Conservation (phyloP, 2,888 invertebrate species). For the Plebejus melissa region DNA sequence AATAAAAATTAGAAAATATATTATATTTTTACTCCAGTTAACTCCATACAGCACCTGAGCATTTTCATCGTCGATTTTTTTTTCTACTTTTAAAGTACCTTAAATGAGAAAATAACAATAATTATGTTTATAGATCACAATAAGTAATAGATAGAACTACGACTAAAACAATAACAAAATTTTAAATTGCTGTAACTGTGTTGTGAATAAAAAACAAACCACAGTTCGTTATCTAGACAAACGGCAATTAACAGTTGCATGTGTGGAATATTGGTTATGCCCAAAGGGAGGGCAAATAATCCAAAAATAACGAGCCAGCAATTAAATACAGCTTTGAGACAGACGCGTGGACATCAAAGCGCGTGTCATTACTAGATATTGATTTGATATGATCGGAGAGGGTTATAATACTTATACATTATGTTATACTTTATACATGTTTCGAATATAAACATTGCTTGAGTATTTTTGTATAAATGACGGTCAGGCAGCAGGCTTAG, state of each 20-base stretch:
- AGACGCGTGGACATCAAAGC: conserved; percentile 66
- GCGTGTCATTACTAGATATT: conserved; percentile 48
- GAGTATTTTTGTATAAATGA: neutral
- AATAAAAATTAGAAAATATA: neutral
- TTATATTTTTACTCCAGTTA: too few relatives aligned
- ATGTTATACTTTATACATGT: too few relatives aligned
- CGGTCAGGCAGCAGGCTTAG: too few relatives aligned
- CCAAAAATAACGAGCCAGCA: conserved; percentile 76
- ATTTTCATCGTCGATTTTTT: too few relatives aligned
- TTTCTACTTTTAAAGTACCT: too few relatives aligned
- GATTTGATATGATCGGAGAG: conserved; percentile 26
- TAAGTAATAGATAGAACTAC: neutral
- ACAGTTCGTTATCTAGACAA: conserved; percentile 37
- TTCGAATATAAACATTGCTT: neutral
- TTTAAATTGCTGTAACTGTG: neutral
- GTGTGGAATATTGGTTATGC: conserved; percentile 46
- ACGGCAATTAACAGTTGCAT: conserved; percentile 59
- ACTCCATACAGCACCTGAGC: too few relatives aligned
- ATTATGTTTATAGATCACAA: neutral
- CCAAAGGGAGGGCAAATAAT: conserved; percentile 62
- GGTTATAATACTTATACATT: conserved; percentile 1
- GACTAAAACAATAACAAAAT: neutral
- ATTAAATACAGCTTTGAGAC: conserved; percentile 73
- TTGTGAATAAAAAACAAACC: neutral
- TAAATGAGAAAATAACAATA: too few relatives aligned